Conservation (phyloP, 2,797 vertebrate species). For the Pelodytes ibericus region DNA sequence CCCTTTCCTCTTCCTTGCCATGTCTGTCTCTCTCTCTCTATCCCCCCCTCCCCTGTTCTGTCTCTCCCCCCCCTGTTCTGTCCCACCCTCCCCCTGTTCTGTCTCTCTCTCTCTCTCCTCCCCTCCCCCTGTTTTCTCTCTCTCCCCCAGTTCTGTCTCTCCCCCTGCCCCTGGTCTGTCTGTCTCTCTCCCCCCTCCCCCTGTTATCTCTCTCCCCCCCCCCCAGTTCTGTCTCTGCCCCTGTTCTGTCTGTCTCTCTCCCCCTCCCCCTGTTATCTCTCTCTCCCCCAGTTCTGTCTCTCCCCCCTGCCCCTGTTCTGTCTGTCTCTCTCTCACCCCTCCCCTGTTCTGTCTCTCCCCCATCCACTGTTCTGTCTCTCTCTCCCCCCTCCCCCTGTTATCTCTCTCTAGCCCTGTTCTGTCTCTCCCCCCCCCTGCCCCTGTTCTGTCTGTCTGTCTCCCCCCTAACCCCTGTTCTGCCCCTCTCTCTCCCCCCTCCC, state of each 20-base stretch:
- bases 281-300: too few relatives aligned
- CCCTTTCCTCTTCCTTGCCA: neutral
- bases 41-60: neutral
- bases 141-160: constrained; percentile 39
- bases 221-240: neutral
- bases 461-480: too few relatives aligned
- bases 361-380: too few relatives aligned
- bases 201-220: neutral
- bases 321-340: neutral
- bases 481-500: too few relatives aligned
- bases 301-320: too few relatives aligned
- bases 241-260: too few relatives aligned
- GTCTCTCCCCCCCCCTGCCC: too few relatives aligned
- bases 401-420: too few relatives aligned
- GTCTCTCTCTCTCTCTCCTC: neutral
- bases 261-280: too few relatives aligned
- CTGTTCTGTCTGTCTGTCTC: too few relatives aligned
- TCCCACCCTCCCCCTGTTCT: neutral
- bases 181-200: constrained; percentile 44
- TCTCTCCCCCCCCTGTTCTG: neutral
- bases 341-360: neutral
- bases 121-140: neutral
- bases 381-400: neutral
- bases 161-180: constrained; percentile 47
- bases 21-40: neutral